Evolutionary conservation across 2,113 vertebrate genomes (phyloP).

Genomic region (Upupa epops): DNA sequence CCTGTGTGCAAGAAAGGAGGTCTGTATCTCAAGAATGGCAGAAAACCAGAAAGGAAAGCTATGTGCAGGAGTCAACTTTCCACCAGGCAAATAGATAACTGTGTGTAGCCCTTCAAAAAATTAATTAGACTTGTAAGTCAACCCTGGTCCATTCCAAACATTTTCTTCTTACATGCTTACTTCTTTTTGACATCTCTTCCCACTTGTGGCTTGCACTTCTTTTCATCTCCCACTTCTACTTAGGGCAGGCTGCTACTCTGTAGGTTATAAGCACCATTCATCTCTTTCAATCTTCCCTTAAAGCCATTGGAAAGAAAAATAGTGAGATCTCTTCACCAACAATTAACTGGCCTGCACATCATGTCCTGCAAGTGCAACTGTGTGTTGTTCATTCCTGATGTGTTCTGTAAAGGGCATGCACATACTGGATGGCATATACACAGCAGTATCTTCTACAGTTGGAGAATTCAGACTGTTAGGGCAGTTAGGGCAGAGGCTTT

Average conservation of each 20-base stretch:
- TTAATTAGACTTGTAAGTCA: slow-evolving; percentile 13
- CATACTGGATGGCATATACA: background rate
- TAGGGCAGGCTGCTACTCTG: slow-evolving; percentile 2
- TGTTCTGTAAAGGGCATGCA: background rate
- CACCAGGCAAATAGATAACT: background rate
- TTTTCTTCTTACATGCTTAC: slow-evolving; percentile 44
- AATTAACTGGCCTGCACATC: background rate
- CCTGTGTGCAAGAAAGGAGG: background rate
- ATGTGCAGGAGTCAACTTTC: background rate
- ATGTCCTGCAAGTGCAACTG: background rate
- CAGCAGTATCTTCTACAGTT: background rate
- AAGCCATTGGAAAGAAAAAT: slow-evolving; percentile 31
- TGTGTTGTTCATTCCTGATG: background rate
- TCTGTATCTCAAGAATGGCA: background rate
- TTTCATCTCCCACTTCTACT: slow-evolving; percentile 26
- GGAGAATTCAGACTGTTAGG: background rate
- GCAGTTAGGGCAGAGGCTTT: background rate
- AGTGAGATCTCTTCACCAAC: slow-evolving; percentile 27
- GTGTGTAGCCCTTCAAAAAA: background rate
- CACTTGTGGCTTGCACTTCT: slow-evolving; percentile 51
- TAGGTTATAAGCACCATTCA: slow-evolving; percentile 30
- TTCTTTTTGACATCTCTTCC: slow-evolving; percentile 46
- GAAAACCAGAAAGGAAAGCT: background rate
- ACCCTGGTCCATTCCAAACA: background rate
- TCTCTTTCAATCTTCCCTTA: slow-evolving; percentile 13